phyloP scores from a whole-genome alignment of 1,140 invertebrate species.

The Leptinotarsa defecta region DNA sequence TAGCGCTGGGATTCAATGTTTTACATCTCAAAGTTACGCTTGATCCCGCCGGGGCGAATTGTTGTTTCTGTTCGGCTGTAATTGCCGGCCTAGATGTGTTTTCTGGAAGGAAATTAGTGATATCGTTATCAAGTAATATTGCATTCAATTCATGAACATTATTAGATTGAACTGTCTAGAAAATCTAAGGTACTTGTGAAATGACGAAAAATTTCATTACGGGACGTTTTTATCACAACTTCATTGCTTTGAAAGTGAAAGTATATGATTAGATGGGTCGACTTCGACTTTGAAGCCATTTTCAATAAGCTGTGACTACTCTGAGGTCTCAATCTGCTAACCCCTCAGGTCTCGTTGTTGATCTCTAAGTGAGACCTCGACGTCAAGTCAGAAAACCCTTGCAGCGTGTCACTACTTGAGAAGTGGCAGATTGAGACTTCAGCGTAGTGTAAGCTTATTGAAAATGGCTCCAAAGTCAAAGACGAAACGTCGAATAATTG shows the following conservation, averaged over 20 bases:
- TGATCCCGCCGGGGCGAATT: conserved; percentile 58
- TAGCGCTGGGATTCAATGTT: conserved; percentile 33
- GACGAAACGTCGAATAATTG: no score
- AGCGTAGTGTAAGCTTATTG: no score
- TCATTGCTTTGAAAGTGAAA: no score
- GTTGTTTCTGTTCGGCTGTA: conserved; percentile 54
- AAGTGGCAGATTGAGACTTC: no score
- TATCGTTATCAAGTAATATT: not conserved
- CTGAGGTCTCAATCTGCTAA: no score
- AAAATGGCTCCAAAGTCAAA: no score
- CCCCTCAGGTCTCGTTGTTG: no score
- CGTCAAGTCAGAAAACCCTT: no score
- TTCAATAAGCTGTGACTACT: no score
- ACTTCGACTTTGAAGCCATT: not conserved
- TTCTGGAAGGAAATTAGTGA: conserved; percentile 24
- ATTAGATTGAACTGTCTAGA: not conserved
- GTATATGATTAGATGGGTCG: no score
- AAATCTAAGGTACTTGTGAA: not conserved
- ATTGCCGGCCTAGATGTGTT: conserved; percentile 49
- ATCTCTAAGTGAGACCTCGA: no score
- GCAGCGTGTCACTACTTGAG: no score
- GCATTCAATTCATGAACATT: not conserved
- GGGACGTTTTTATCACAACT: not conserved
- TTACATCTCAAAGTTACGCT: conserved; percentile 64
- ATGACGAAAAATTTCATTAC: not conserved